These are phyloP conservation scores for Apodemia zela DNA, from an alignment of 2,888 invertebrate genomes.

Conservation along the genomic window DNA sequence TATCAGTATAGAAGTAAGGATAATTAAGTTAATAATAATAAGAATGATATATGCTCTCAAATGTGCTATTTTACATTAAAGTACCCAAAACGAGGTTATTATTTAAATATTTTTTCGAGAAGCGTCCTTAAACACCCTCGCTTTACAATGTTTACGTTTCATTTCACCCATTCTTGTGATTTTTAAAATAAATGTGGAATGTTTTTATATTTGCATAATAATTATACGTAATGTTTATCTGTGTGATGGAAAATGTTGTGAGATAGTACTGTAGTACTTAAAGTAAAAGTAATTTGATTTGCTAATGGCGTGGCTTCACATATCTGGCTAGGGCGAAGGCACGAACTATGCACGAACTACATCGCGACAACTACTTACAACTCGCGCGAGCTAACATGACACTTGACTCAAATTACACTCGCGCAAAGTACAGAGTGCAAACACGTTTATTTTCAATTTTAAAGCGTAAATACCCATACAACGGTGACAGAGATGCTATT, in stretches of 20 bases:
- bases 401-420: no score
- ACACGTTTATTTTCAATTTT: no score
- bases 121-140: not conserved
- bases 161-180: constrained; percentile 1
- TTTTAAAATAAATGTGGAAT: not conserved
- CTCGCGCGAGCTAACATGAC: no score
- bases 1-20: no score
- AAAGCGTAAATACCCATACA: no score
- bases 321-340: no score
- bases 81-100: not conserved
- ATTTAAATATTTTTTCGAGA: not conserved
- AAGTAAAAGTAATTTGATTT: not conserved
- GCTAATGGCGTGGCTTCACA: not conserved
- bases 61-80: not conserved
- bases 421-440: no score
- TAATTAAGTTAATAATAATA: no score
- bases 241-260: not conserved
- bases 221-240: not conserved
- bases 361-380: no score
- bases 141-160: constrained; percentile 3
- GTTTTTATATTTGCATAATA: not conserved
- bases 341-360: no score
- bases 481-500: no score
- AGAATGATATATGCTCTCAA: not conserved
- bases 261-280: not conserved